phyloP scores from a whole-genome alignment of 2,888 invertebrate genomes.

The Dasysyrphus tricinctus region DNA sequence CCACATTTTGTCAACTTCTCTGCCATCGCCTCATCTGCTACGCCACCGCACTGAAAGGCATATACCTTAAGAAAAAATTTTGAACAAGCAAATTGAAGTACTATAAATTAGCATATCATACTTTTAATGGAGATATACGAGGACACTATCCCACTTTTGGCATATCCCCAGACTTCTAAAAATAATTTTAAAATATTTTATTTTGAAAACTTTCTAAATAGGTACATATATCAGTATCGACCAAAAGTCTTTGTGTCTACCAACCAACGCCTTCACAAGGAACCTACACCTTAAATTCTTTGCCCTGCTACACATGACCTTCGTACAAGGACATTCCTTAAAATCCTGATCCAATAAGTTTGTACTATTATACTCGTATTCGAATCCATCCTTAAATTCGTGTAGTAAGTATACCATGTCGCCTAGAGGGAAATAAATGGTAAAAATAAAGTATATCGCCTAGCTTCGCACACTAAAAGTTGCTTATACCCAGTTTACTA shows the following conservation, averaged over 20 bases:
- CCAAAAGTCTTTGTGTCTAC: not conserved
- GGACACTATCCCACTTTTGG: no score
- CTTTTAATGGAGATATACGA: no score
- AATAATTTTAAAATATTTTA: no score
- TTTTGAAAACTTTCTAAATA: no score
- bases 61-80: no score
- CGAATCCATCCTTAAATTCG: conserved; percentile 49
- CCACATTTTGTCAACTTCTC: no score
- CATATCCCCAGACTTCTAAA: no score
- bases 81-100: no score
- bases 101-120: no score
- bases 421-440: conserved; percentile 54
- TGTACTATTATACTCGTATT: not conserved
- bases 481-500: conserved; percentile 3
- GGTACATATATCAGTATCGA: not conserved
- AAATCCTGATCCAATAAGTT: conserved; percentile 22
- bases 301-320: conserved; percentile 38
- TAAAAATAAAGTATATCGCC: conserved; percentile 18
- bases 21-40: no score
- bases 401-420: conserved; percentile 2
- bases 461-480: conserved; percentile 8
- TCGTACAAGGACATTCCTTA: conserved; percentile 57
- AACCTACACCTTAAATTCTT: conserved; percentile 8
- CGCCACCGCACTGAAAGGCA: no score
- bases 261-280: not conserved